phyloP scores from a whole-genome alignment of 1,140 invertebrate genomes.

The Solenopsis fugax region DNA sequence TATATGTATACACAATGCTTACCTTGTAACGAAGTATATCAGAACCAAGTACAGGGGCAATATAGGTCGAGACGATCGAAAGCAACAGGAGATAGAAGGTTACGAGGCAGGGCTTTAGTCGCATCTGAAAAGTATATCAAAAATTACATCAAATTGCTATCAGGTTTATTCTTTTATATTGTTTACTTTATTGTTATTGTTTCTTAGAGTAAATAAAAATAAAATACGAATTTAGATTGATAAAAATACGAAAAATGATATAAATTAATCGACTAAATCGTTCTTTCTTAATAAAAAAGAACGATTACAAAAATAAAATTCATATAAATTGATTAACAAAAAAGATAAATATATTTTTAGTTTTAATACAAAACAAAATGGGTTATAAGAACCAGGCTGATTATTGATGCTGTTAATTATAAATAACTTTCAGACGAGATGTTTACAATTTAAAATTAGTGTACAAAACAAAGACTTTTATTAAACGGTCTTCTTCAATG shows the following conservation, averaged over 20 bases:
- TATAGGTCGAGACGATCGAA: slow-evolving; percentile 65
- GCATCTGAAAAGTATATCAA: slow-evolving; percentile 69
- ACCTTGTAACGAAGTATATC: slow-evolving; percentile 65
- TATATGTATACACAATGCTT: slow-evolving; percentile 24
- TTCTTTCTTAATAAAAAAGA: not conserved
- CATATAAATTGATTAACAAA: not conserved
- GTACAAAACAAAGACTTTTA: too few relatives aligned
- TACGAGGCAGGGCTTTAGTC: slow-evolving; percentile 52
- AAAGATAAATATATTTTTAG: not conserved
- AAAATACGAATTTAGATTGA: not conserved
- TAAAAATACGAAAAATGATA: not conserved
- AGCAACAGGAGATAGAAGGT: slow-evolving; percentile 60
- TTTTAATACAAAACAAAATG: too few relatives aligned
- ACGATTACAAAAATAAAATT: not conserved
- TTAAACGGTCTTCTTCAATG: too few relatives aligned
- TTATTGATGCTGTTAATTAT: too few relatives aligned
- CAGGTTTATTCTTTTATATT: not conserved
- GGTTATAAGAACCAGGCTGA: too few relatives aligned
- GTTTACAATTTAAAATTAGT: too few relatives aligned
- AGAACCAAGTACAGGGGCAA: slow-evolving; percentile 52
- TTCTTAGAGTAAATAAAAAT: not conserved
- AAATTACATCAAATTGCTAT: slow-evolving; percentile 32
- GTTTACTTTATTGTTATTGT: slow-evolving; percentile 12
- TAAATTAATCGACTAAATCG: slow-evolving; percentile 2
- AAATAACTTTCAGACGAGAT: too few relatives aligned